Evolutionary conservation across 2,888 invertebrate genomes (phyloP), one percentile per base, ranked within the genome.

Genomic region (Acronicta alni): DNA sequence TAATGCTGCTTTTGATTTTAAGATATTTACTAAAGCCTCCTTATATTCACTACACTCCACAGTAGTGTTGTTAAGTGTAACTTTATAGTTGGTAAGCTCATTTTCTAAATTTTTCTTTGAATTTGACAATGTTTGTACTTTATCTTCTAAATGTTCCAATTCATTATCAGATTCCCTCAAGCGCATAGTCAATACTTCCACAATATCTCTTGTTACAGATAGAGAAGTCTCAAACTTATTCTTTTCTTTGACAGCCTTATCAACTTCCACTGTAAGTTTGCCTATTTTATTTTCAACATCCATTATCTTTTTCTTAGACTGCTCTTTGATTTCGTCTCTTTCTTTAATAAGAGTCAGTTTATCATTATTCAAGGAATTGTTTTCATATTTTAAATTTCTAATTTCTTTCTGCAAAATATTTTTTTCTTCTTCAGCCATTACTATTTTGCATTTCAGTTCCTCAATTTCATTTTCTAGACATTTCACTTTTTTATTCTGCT

Each of bases 121-220:
- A 52, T 85, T 85, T 0, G 81, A 84, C 37, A 94, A 67, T 32
- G 78, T 76, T 65, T 88, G 82, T 78, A 87, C 80, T 80, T 92
- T 94, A 77, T 79, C 86, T 74, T 94, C 94, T 56, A 96, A 84
- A 80, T 93, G 92, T 76, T 95, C 95, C 1, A 96, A 90, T 80
- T 95, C 95, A 77, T 89, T 92, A 75, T 96, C 96, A 4, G 96
- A 96, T 73, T 95, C 93, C 47, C 95, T 89, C 49, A 96, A 81
- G 16, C 96, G 89, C 84, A 93, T 91, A 26, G 94, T 95, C 49
- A 96, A 79, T 4, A 95, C 95, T 77, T 95, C 94, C 14, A 96
- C 95, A 45, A 95, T 95, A 60, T 95, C 93, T 75, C 95, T 92
- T 1, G 95, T 95, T 15, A 95, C 95, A 30, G 89, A 92, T n/a